phyloP scores from a whole-genome alignment of 2,113 vertebrate species.

The Potamarius usumacintae region DNA sequence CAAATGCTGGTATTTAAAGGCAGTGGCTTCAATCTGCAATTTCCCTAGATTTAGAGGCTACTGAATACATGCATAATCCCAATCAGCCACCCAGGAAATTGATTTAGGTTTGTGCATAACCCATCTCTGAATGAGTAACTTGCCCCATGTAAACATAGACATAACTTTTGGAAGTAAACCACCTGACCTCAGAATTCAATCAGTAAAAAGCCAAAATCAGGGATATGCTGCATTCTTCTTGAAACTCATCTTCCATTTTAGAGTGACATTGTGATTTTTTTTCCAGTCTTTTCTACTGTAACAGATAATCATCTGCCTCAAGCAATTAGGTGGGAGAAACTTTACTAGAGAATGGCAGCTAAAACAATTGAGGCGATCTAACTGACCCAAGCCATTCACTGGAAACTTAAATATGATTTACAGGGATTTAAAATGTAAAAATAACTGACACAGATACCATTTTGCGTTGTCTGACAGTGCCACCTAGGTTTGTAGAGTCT shows the following conservation, averaged over 20 bases:
- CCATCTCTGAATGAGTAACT: background rate
- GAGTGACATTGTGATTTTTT: background rate
- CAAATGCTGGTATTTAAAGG: too few relatives aligned
- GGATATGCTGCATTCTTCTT: background rate
- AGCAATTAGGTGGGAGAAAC: background rate
- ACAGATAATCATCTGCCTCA: background rate
- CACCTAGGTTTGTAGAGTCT: too few relatives aligned
- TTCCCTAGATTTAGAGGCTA: too few relatives aligned
- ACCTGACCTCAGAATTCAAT: background rate
- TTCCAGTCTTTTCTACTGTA: background rate
- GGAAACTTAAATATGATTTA: background rate
- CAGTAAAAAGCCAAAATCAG: background rate
- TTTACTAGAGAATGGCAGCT: background rate
- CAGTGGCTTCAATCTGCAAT: too few relatives aligned
- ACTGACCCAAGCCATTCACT: background rate
- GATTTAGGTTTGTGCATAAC: background rate
- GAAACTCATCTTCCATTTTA: background rate
- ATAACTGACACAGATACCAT: background rate
- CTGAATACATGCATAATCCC: too few relatives aligned
- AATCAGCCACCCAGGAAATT: background rate
- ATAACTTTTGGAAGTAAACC: background rate
- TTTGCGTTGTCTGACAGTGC: too few relatives aligned
- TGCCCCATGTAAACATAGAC: background rate
- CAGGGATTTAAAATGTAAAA: constrained; percentile 2
- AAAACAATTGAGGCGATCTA: background rate